These are phyloP conservation scores for Emydoidea blandingii DNA, from an alignment of 2,797 vertebrate species.

Conservation along the genomic window DNA sequence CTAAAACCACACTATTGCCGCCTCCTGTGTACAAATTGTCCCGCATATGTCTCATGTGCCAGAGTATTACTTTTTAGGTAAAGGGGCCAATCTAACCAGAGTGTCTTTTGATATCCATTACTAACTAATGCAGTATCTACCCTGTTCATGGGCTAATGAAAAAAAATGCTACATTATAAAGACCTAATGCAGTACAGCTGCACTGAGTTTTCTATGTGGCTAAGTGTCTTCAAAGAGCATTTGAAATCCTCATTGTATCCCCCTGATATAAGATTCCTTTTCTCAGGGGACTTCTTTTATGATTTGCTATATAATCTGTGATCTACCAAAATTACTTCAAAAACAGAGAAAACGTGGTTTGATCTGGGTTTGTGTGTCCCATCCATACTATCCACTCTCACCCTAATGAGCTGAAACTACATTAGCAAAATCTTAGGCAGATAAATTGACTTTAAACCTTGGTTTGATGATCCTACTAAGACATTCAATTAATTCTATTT, in stretches of 20 bases:
- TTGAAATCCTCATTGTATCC: slow-evolving; percentile 10
- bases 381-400: slow-evolving; percentile 43
- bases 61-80: slow-evolving; percentile 10
- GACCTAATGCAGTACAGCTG: neutral
- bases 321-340: neutral
- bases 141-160: neutral
- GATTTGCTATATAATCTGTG: neutral
- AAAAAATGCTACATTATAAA: neutral
- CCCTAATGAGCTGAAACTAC: slow-evolving; percentile 77
- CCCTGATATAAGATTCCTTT: neutral
- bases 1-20: neutral
- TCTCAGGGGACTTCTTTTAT: slow-evolving; percentile 22
- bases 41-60: slow-evolving; percentile 22
- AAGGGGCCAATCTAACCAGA: neutral
- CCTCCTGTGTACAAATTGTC: slow-evolving; percentile 28
- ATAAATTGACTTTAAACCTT: slow-evolving; percentile 85
- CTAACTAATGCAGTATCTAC: neutral
- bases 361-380: neutral
- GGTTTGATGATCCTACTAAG: slow-evolving; percentile 87
- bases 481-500: slow-evolving; percentile 92
- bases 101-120: neutral
- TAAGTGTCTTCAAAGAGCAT: neutral
- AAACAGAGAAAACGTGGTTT: slow-evolving; percentile 1
- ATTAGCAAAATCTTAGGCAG: slow-evolving; percentile 79
- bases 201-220: neutral